Conservation (phyloP, 37 sponge, comb jelly and placozoan genomes). For the Halisarca cf. caerulea region DNA sequence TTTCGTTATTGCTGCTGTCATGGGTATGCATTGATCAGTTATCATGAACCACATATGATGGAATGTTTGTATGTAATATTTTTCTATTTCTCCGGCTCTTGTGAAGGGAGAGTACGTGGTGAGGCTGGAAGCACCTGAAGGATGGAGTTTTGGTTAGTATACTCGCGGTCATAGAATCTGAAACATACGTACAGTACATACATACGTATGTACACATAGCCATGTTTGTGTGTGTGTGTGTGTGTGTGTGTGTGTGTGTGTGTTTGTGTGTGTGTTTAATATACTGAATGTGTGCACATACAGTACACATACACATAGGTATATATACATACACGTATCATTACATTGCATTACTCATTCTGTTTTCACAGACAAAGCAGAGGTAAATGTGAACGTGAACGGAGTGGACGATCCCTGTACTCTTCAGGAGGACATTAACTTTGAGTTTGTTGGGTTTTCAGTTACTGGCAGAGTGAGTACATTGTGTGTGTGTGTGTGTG, state of each 20-base stretch:
- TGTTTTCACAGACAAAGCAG: constrained; percentile 49
- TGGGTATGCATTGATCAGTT: too few relatives aligned
- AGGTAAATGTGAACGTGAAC: constrained; percentile 73
- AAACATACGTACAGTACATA: neutral
- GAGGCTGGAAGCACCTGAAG: constrained; percentile 66
- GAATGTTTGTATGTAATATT: too few relatives aligned
- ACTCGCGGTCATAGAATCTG: neutral
- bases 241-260: too few relatives aligned
- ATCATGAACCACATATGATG: too few relatives aligned
- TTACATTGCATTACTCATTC: neutral
- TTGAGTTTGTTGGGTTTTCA: constrained; percentile 81
- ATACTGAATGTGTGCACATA: too few relatives aligned
- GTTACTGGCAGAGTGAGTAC: constrained; percentile 76
- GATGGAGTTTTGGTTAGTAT: constrained; percentile 72
- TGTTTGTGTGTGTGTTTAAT: too few relatives aligned
- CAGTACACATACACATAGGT: too few relatives aligned
- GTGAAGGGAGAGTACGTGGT: constrained; percentile 82
- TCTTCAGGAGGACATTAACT: constrained; percentile 79
- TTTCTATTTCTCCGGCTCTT: too few relatives aligned
- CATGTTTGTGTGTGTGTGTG: too few relatives aligned
- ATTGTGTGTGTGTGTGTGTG: too few relatives aligned
- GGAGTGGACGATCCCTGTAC: constrained; percentile 83
- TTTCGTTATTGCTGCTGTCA: too few relatives aligned
- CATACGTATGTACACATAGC: neutral
- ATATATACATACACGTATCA: neutral